A percentile compares a stretch with the other conserved stretches of the same genome.
Conservation (phyloP, 2,113 vertebrate genomes). For the Ophiodon elongatus region DNA sequence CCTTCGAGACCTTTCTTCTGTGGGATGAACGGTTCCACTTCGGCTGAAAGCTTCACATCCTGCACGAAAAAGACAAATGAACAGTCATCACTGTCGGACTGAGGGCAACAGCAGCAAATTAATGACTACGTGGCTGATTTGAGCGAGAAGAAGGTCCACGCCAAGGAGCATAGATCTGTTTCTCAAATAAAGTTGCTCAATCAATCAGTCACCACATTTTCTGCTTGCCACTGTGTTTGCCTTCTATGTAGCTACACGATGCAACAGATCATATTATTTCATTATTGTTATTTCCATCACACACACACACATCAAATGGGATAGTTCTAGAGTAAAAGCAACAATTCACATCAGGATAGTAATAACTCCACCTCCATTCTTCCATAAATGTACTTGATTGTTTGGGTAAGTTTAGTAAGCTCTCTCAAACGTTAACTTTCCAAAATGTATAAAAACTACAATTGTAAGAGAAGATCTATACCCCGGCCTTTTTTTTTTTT, state of each 20-base stretch:
- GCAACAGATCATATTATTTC: not conserved
- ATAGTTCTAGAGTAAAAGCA: not conserved
- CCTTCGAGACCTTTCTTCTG: slow-evolving; percentile 95
- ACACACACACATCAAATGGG: not conserved
- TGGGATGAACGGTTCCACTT: slow-evolving; percentile 98
- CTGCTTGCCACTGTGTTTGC: not conserved
- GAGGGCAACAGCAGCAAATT: not conserved
- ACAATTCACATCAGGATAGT: not conserved
- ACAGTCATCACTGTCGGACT: slow-evolving; percentile 10
- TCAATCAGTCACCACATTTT: not conserved
- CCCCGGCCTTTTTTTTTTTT: not conserved
- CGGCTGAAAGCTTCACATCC: slow-evolving; percentile 98
- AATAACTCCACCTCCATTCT: not conserved
- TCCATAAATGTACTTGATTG: not conserved
- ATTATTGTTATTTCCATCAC: not conserved
- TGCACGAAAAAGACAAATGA: slow-evolving; percentile 68
- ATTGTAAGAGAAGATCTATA: not conserved
- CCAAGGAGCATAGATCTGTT: not conserved
- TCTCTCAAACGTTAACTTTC: not conserved
- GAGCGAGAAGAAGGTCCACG: not conserved
- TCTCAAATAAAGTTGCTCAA: not conserved
- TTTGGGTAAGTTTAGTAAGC: not conserved
- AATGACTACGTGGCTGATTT: slow-evolving; percentile 7
- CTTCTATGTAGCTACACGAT: not conserved
- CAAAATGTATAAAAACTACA: not conserved